phyloP scores from a whole-genome alignment of 1,140 invertebrate genomes.

The Protaetia brevitarsis region DNA sequence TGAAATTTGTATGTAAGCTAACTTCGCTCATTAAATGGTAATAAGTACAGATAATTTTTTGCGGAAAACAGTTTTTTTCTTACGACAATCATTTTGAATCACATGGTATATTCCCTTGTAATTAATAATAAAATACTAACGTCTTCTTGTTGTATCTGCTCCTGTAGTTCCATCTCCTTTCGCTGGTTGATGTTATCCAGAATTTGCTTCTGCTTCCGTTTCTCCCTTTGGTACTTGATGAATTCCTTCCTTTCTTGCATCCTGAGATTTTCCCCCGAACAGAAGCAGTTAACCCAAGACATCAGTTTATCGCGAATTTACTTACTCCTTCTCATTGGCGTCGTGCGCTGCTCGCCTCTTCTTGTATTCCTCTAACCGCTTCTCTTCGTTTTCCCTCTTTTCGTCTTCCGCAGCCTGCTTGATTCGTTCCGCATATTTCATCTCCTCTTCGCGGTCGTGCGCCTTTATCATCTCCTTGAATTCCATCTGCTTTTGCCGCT shows the following conservation, averaged over 20 bases:
- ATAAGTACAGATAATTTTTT: too few relatives aligned
- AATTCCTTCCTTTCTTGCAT: constrained; percentile 22
- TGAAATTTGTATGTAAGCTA: too few relatives aligned
- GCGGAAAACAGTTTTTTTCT: too few relatives aligned
- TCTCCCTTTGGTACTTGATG: constrained; percentile 25
- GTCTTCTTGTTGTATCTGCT: constrained; percentile 45
- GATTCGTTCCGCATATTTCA: constrained; percentile 27
- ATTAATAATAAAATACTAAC: constrained; percentile 27
- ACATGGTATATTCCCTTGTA: too few relatives aligned
- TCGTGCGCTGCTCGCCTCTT: constrained; percentile 23
- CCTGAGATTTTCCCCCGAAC: too few relatives aligned
- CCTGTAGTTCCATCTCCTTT: constrained; percentile 35
- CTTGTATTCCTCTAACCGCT: constrained; percentile 10
- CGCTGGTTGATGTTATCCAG: constrained; percentile 35
- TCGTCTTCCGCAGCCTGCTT: constrained; percentile 28
- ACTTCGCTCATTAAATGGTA: too few relatives aligned
- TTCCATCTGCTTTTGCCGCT: constrained; percentile 38
- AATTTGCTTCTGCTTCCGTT: constrained; percentile 26
- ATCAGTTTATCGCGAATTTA: background rate
- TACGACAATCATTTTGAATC: too few relatives aligned
- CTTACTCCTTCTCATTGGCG: constrained; percentile 14
- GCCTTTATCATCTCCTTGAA: constrained; percentile 34
- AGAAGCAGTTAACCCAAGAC: too few relatives aligned
- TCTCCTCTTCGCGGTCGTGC: constrained; percentile 32
- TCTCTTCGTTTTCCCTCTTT: constrained; percentile 29